Conservation (phyloP, 2,797 vertebrate species). For the Basileuterus tristriatus region DNA sequence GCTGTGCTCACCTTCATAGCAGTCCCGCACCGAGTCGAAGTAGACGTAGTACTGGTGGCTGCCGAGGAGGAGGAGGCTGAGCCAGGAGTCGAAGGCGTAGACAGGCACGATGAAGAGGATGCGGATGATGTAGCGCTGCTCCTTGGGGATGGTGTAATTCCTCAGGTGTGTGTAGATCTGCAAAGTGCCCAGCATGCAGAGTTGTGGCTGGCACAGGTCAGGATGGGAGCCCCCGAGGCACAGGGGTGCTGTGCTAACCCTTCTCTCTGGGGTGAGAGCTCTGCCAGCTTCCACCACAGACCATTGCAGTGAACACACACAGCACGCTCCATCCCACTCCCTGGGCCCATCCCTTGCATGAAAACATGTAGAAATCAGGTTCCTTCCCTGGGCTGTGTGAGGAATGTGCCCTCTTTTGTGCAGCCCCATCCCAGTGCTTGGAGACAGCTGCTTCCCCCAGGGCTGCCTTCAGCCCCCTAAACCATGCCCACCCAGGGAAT, state of each 20-base stretch:
- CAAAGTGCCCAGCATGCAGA: background rate
- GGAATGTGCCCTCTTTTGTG: background rate
- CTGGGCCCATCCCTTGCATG: background rate
- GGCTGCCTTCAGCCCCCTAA: background rate
- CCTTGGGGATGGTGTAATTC: conserved; percentile 89
- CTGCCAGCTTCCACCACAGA: background rate
- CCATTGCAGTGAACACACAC: fast-evolving
- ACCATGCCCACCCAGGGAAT: background rate
- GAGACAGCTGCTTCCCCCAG: background rate
- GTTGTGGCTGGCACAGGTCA: background rate
- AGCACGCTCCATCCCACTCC: background rate
- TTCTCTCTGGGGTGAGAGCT: background rate
- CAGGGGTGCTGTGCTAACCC: background rate
- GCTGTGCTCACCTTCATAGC: conserved; percentile 88
- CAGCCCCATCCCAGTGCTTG: background rate
- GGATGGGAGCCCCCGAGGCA: background rate
- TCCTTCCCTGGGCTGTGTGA: background rate
- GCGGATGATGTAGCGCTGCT: conserved; percentile 96
- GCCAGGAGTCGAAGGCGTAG: conserved; percentile 95
- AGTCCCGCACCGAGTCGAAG: conserved; percentile 93
- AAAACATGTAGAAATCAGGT: background rate
- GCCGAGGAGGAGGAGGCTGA: conserved; percentile 94
- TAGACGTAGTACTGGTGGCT: conserved; percentile 93
- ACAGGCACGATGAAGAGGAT: conserved; percentile 95
- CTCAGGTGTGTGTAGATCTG: conserved; percentile 93